These are phyloP conservation scores for Nasua narica DNA, from an alignment of 2,797 vertebrate species.

Conservation along the genomic window DNA sequence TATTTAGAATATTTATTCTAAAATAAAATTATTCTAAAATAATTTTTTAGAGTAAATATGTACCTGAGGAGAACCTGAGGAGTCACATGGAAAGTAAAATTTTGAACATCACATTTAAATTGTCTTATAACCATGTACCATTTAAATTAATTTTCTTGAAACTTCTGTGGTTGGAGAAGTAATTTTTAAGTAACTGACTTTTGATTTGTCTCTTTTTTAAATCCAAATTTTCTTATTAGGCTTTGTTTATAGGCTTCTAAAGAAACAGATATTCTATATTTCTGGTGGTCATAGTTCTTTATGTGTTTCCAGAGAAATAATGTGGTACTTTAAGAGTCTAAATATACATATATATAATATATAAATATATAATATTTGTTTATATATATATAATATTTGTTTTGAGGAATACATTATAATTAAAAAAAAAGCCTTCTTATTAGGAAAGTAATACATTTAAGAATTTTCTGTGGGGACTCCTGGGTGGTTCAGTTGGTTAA, in stretches of 20 bases:
- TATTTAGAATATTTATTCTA: too few relatives aligned
- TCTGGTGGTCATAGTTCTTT: not conserved
- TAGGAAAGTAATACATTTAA: not conserved
- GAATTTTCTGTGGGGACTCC: not conserved
- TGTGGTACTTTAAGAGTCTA: not conserved
- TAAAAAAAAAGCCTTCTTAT: not conserved
- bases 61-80: not conserved
- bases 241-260: not conserved
- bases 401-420: not conserved
- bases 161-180: not conserved
- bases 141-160: conserved; percentile 29
- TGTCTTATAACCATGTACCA: not conserved
- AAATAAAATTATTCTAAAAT: too few relatives aligned
- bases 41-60: not conserved
- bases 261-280: not conserved
- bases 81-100: not conserved
- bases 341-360: too few relatives aligned
- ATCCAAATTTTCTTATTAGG: not conserved
- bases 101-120: conserved; percentile 7
- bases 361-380: too few relatives aligned
- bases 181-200: not conserved
- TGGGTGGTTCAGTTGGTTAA: not conserved
- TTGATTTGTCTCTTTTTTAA: not conserved
- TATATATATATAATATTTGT: too few relatives aligned
- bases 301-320: not conserved